Percentiles rank a stretch among this genome's conserved stretches.
Conservation (phyloP, 1,140 invertebrate genomes). For the Latrodectus geometricus region DNA sequence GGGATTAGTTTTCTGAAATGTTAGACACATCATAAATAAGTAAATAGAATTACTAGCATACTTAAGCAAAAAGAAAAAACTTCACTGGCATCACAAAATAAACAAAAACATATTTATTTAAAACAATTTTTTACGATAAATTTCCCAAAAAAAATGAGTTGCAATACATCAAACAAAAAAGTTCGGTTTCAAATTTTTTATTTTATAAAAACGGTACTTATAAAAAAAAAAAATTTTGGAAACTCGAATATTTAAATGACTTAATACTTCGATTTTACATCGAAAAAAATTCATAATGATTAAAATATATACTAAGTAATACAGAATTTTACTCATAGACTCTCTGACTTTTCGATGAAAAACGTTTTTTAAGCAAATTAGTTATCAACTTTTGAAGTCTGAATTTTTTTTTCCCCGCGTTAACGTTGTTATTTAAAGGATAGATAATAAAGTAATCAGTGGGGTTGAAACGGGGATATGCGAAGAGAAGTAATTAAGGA, state of each 20-base stretch:
- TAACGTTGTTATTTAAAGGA: slow-evolving; percentile 38
- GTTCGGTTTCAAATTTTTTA: background rate
- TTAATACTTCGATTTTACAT: background rate
- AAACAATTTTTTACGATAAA: background rate
- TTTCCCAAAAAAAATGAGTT: background rate
- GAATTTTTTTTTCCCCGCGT: slow-evolving; percentile 10
- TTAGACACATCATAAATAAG: no score
- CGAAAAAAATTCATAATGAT: background rate
- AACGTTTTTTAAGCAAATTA: slow-evolving; percentile 8
- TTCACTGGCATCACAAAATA: background rate
- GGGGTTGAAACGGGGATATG: slow-evolving; percentile 27
- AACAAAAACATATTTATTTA: background rate
- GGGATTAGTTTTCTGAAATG: no score
- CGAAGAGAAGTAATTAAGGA: slow-evolving; percentile 54
- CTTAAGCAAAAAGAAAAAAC: no score
- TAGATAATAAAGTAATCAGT: slow-evolving; percentile 57
- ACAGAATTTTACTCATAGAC: background rate
- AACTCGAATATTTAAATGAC: background rate
- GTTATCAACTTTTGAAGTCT: slow-evolving; percentile 36
- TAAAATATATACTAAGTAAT: background rate
- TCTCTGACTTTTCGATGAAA: background rate
- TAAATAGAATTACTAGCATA: no score
- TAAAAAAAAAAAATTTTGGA: background rate
- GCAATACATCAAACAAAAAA: background rate
- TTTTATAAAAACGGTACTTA: background rate